Evolutionary conservation across 2,113 vertebrate genomes (phyloP), one percentile per base, ranked within the genome.

Genomic region (Corythoichthys haematopterus): DNA sequence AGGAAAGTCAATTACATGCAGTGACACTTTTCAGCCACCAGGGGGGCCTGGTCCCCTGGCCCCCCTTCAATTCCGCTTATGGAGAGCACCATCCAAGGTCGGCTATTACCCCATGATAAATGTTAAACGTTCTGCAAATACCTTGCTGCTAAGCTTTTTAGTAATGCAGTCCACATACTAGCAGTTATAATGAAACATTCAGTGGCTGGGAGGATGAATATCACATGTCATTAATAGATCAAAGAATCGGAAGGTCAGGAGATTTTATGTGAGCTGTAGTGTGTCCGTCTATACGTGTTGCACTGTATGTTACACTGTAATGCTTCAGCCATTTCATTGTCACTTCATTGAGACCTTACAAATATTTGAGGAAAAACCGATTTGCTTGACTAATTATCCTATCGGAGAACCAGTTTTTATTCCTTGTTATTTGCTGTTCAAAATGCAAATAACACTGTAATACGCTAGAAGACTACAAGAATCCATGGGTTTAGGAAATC

Each of bases 341-440:
- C 61, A 3, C 38, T 78, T 82, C 73, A 83, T 74, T 76, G 78
- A 67, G 80, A 87, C 87, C 85, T 89, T 28, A 28, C 20, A 28
- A 28, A 28, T 28, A 28, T 28, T 28, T 28, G 20, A 28, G 20
- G 20, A 28, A 28, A 28, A 28, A 28, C 20, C 20, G 20, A 28
- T 28, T 81, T 84, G 84, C 80, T 84, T 82, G 82, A 80, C 81
- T 89, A 87, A 90, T 89, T 89, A 83, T 85, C 67, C 61, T 58
- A 79, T 82, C 66, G 87, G 87, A 88, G 20, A 28, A 28, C 20
- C 0, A 0, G 20, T 81, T 58, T 35, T 47, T 66, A 50, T n/a
- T 65, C 61, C 79, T 78, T 36, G 33, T 36, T 36, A 57, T 36
- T 70, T 61, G 2, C 9, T 61, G 16, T 20, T 1, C 13, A 75